Evolutionary conservation across 2,888 invertebrate species (phyloP).

Genomic region (Dryadula phaetusa): DNA sequence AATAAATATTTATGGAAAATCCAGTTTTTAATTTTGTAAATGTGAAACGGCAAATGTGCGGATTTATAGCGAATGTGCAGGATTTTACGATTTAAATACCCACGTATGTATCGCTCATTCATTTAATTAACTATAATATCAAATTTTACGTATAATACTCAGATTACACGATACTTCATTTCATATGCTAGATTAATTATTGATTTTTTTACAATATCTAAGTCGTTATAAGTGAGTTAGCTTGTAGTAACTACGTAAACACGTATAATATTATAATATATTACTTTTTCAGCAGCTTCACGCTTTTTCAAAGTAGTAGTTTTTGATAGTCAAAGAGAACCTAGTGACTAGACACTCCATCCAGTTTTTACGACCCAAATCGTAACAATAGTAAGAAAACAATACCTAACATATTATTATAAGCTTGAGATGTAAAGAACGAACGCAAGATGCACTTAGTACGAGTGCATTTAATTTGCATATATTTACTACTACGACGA

Average conservation of each 20-base stretch:
- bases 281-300: too few species aligned
- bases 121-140: not conserved
- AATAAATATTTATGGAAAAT: constrained; percentile 27
- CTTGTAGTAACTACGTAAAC: too few species aligned
- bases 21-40: constrained; percentile 25
- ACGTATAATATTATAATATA: too few species aligned
- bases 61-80: constrained; percentile 9
- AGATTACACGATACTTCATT: not conserved
- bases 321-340: too few species aligned
- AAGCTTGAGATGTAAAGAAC: too few species aligned
- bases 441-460: constrained; percentile 3
- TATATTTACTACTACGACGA: constrained; percentile 22
- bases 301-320: too few species aligned
- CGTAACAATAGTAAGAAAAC: too few species aligned
- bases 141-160: not conserved
- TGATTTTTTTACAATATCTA: not conserved
- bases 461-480: not conserved
- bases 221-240: too few species aligned
- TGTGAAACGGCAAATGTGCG: constrained; percentile 20
- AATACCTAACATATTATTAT: too few species aligned
- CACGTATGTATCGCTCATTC: not conserved
- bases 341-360: too few species aligned
- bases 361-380: too few species aligned
- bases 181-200: not conserved
- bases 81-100: constrained; percentile 11